Evolutionary conservation across 2,113 vertebrate genomes (phyloP).

Genomic region (Gymnogyps californianus): DNA sequence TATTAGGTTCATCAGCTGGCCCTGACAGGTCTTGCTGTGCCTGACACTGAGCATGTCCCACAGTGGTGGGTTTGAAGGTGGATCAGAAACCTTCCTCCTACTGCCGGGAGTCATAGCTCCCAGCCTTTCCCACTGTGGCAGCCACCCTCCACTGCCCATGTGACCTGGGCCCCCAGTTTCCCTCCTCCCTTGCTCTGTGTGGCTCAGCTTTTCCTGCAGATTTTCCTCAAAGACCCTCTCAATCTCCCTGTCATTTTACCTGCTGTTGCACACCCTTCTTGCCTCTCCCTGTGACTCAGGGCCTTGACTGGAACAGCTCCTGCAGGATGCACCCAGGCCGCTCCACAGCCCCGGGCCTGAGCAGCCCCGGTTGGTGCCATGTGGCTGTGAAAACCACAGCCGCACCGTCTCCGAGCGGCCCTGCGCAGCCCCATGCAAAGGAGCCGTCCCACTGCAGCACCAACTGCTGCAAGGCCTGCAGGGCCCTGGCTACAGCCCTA

Average conservation of each 20-base stretch:
- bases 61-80: not conserved
- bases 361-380: rapidly evolving
- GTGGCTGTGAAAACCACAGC: too few species aligned
- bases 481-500: not conserved
- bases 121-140: rapidly evolving
- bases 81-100: not conserved
- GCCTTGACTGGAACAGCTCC: rapidly evolving
- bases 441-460: too few species aligned
- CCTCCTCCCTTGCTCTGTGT: not conserved
- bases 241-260: rapidly evolving
- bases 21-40: not conserved
- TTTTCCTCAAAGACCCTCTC: not conserved
- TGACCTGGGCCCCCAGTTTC: not conserved
- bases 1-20: not conserved
- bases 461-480: rapidly evolving
- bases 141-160: not conserved
- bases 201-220: not conserved
- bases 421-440: rapidly evolving
- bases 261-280: too few species aligned
- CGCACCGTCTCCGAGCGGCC: rapidly evolving
- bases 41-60: not conserved
- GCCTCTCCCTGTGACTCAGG: not conserved
- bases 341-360: not conserved
- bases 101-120: not conserved
- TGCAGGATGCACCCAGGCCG: not conserved